Evolutionary conservation across 2,797 vertebrate species (phyloP), one percentile per base, ranked within the genome.

Genomic region (Smutsia temminckii): DNA sequence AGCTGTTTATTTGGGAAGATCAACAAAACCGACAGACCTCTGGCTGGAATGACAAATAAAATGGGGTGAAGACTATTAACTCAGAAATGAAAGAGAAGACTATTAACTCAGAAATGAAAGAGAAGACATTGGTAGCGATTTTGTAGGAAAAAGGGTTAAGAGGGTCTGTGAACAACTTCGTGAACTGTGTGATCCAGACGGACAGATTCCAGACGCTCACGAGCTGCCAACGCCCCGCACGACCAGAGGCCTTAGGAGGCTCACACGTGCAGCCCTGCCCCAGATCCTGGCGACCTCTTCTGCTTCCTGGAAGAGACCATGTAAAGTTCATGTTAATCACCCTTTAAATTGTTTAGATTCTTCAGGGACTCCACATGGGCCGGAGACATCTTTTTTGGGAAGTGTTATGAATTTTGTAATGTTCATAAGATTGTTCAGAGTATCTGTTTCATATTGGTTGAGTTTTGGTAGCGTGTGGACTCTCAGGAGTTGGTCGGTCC

Each of bases 241-340:
- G 9, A 11, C 11, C 11, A 46, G 46, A 46, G 46, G 46, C 46
- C 11, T 46, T 8, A 46, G 27, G 32, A 37, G 87, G 13, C 34
- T 6, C 5, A 0, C 34, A n/a, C 74, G 13, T 0, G 27, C 42
- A 27, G n/a, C 40, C 53, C 16, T 5, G 2, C 21, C 18, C 69
- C 21, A 59, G 40, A 69, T 16, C 29, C 29, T 11, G 42, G 57
- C 63, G 8, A 51, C 10, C 13, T 64, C 16, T 40, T 63, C 64
- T 46, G 11, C 81, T 42, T 81, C 74, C 51, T 7, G 18, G 46
- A 59, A 29, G 8, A 59, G 25, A 21, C 4, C 20, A 32, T 6
- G 27, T 72, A 37, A 89, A 53, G 14, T 2, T 17, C 64, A 57
- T 11, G 3, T 8, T 40, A 51, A 53, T 1, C 5, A 55, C 34